Evolutionary conservation across 2,113 vertebrate genomes (phyloP), one percentile per base, ranked within the genome.

Genomic region (Hippocampus guttulatus): DNA sequence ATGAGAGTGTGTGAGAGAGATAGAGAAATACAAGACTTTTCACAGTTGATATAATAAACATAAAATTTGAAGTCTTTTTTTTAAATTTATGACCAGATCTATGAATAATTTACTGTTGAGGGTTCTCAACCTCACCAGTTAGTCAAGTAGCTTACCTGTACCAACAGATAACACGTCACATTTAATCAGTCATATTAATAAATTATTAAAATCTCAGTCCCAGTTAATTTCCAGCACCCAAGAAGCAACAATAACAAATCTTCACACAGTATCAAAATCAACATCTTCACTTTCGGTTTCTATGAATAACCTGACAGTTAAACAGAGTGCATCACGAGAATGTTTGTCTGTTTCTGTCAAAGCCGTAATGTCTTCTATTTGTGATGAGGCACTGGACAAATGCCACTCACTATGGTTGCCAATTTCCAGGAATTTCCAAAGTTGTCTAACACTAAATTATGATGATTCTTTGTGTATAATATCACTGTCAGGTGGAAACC

Each of bases 111-210:
- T 58, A 70, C 12, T 47, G 18, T 55, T 55, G 23, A 55, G 33
- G 51, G 68, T 40, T 67, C 49, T 67, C 58, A 47, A 73, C 70
- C 45, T 60, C 57, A 25, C 74, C 20, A 62, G 33, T 47, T 30
- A 23, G 14, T 70, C n/a, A 45, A n/a, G 45, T 62, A 9, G 3
- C n/a, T n/a, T 62, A 64, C 63, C 21, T 58, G 12, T 58, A 74
- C 63, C 68, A 61, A 69, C 49, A 69, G 1, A 73, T 54, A 5
- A 70, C 55, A 74, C 67, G 69, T 84, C 76, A 87, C 75, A 85
- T 81, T 69, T 30, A 79, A 86, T 82, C 70, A 75, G 78, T 79
- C 74, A 77, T 68, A 58, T 81, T 84, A 89, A 87, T 90, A 89
- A 90, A 89, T 87, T 87, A 88, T 87, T 61, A 61, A 33, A 61